A percentile compares a stretch with the other conserved stretches of the same genome.
Conservation (phyloP, 2,113 vertebrate species). For the Struthidea cinerea region DNA sequence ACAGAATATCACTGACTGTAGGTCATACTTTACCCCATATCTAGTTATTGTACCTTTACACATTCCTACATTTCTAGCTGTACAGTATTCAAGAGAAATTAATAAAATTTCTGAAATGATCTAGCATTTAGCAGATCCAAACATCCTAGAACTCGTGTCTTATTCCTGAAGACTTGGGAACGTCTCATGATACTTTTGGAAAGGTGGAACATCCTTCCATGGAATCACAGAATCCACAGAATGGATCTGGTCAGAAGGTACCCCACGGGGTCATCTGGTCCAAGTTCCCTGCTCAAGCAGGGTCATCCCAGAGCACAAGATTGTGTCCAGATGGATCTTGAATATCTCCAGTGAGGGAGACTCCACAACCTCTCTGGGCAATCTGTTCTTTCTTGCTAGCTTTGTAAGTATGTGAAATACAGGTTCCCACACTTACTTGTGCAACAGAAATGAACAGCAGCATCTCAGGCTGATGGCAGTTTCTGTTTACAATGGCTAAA, state of each 20-base stretch:
- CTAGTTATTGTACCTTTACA: not conserved
- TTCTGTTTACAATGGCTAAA: not conserved
- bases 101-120: not conserved
- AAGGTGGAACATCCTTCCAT: not conserved
- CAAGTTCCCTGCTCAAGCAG: not conserved
- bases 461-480: not conserved
- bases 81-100: not conserved
- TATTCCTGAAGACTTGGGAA: not conserved
- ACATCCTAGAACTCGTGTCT: not conserved
- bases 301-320: not conserved
- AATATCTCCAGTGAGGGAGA: not conserved
- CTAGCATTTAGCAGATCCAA: not conserved
- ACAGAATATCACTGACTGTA: not conserved
- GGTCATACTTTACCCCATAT: not conserved
- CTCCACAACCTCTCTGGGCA: not conserved
- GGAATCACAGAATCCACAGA: not conserved
- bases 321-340: not conserved
- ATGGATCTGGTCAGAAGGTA: not conserved
- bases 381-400: not conserved
- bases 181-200: not conserved
- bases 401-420: not conserved
- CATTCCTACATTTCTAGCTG: not conserved
- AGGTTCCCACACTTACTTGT: not conserved
- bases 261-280: not conserved
- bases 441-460: not conserved